A percentile compares a stretch with the other conserved stretches of the same genome.
These are phyloP conservation scores for Phyllotreta striolata DNA, from an alignment of 2,888 invertebrate species.

Conservation along the genomic window DNA sequence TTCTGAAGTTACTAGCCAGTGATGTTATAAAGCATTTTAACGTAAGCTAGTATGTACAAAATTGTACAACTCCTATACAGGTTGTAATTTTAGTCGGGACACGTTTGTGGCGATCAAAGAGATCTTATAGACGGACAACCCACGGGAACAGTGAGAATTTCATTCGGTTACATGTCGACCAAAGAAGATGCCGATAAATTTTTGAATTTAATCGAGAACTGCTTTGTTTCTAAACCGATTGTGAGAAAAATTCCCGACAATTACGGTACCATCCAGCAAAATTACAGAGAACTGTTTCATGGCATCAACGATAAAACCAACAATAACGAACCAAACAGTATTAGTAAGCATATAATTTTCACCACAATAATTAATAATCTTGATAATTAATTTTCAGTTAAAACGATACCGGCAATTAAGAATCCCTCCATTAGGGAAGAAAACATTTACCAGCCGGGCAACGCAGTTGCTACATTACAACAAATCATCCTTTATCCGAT, in stretches of 20 bases:
- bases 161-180: conserved; percentile 91
- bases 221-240: conserved; percentile 70
- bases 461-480: conserved; percentile 46
- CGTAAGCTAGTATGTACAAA: conserved; percentile 55
- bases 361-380: background rate
- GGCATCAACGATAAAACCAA: no score
- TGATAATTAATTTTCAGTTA: background rate
- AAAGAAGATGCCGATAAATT: conserved; percentile 75
- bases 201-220: conserved; percentile 76
- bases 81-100: conserved; percentile 72
- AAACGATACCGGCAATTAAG: background rate
- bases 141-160: conserved; percentile 90
- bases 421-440: background rate
- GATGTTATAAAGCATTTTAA: conserved; percentile 81
- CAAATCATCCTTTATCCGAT: conserved; percentile 79
- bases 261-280: conserved; percentile 20
- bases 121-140: conserved; percentile 88
- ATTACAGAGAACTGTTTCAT: conserved; percentile 28
- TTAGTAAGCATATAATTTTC: background rate
- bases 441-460: conserved; percentile 5
- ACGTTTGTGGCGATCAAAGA: conserved; percentile 88
- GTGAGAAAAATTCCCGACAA: conserved; percentile 49
- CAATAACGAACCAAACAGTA: background rate
- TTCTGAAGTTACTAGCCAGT: conserved; percentile 72
- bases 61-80: background rate